Base-by-base conservation (phyloP, 2,888 invertebrate species). In the Zaprionus lineosus region DNA sequence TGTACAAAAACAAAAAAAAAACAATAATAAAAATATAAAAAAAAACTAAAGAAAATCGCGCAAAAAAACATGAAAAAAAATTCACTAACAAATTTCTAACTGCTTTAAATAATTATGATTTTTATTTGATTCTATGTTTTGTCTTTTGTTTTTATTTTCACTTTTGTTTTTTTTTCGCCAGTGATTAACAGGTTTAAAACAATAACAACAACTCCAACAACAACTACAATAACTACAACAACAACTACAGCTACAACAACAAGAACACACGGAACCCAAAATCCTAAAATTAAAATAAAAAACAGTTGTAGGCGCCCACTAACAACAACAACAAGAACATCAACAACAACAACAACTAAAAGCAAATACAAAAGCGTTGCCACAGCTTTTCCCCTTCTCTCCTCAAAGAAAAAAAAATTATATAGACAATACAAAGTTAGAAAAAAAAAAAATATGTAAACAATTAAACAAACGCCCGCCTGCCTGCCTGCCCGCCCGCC, bases 171-270 rank as follows among this genome's bases (percentile, higher is more conserved):
- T 48, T 57, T 34, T n/a, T 71, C 39, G 67, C 33, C 72, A 72
- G 67, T 66, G 50, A 8, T 64, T 51, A 40, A 41, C 60, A 69
- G 73, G 69, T 68, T 61, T n/a, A n/a, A n/a, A n/a, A n/a, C n/a
- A n/a, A n/a, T n/a, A n/a, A n/a, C n/a, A n/a, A n/a, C n/a, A n/a
- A n/a, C n/a, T n/a, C 57, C 53, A 64, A 69, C 56, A 59, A 68
- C 37, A 71, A 67, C 50, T 67, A 66, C 55, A 56, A 60, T 53
- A 64, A 40, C 68, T 19, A 40, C 39, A 24, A 47, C 46, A n/a
- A 37, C 47, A 43, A 40, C 61, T 28, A 48, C 59, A 40, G 28
- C 43, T 36, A 58, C 59, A 11, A 29, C 46, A 12, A 47, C 41
- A n/a, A n/a, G n/a, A n/a, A n/a, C n/a, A n/a, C n/a, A n/a, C n/a